Percentiles rank a stretch among this genome's conserved stretches.
These are phyloP conservation scores for Theocolax elegans DNA, from an alignment of 1,140 invertebrate genomes.

Conservation along the genomic window DNA sequence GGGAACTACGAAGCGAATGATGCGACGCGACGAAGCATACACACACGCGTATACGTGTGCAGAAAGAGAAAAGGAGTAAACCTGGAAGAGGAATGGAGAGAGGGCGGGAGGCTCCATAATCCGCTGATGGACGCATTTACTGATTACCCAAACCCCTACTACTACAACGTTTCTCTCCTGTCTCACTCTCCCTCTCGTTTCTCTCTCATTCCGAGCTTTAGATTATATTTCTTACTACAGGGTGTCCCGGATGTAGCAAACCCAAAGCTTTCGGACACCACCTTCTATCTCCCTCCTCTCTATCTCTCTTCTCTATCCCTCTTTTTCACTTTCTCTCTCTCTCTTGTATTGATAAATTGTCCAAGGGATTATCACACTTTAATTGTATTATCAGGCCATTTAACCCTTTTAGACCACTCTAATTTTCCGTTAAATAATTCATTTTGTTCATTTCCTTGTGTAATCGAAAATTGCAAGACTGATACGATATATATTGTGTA, in stretches of 20 bases:
- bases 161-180: not conserved
- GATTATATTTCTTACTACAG: slow-evolving; percentile 57
- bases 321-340: not conserved
- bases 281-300: too few species aligned
- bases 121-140: slow-evolving; percentile 60
- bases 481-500: too few species aligned
- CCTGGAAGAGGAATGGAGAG: slow-evolving; percentile 2
- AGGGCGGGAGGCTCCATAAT: slow-evolving; percentile 47
- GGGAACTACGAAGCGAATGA: not conserved
- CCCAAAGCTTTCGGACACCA: too few species aligned
- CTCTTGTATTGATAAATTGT: slow-evolving; percentile 29
- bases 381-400: slow-evolving; percentile 40
- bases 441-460: slow-evolving; percentile 7
- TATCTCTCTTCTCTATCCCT: too few species aligned
- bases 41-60: not conserved
- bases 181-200: not conserved
- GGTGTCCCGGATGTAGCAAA: slow-evolving; percentile 3
- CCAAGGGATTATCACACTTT: slow-evolving; percentile 38
- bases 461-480: too few species aligned
- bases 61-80: not conserved
- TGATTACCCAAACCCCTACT: slow-evolving; percentile 57
- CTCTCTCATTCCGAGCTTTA: slow-evolving; percentile 46
- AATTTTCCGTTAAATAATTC: slow-evolving; percentile 35
- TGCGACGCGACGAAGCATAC: not conserved
- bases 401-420: slow-evolving; percentile 37